phyloP scores from a whole-genome alignment of 2,113 vertebrate species.

The Toxostoma redivivum region DNA sequence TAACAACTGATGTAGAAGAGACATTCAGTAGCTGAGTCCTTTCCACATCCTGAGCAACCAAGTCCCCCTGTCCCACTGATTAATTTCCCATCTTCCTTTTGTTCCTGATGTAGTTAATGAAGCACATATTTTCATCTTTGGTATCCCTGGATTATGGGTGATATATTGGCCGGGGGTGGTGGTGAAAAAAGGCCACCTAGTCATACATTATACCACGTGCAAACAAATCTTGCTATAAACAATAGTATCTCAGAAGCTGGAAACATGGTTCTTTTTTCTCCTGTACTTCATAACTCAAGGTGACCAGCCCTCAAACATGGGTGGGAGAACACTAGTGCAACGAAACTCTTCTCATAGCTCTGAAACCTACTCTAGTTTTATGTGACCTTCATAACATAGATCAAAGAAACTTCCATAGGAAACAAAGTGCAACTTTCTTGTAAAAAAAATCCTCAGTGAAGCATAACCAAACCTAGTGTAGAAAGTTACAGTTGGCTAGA shows the following conservation, averaged over 20 bases:
- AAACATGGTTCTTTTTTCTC: neutral
- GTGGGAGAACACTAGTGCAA: neutral
- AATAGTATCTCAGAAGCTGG: neutral
- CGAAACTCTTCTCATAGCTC: neutral
- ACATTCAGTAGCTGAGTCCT: neutral
- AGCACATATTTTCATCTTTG: neutral
- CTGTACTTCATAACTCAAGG: neutral
- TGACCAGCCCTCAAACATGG: neutral
- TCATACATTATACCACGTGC: neutral
- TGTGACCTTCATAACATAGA: neutral
- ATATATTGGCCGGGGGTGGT: neutral
- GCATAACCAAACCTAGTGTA: neutral
- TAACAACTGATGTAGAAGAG: neutral
- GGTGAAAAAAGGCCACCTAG: neutral
- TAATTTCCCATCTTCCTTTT: neutral
- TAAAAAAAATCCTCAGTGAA: neutral
- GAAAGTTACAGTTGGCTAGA: neutral
- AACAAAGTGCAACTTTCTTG: neutral
- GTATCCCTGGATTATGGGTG: neutral
- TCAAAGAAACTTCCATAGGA: neutral
- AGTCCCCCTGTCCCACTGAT: accelerated
- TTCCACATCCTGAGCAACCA: neutral
- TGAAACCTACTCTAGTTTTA: neutral
- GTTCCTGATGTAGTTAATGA: neutral
- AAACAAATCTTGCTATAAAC: neutral